A percentile compares a stretch with the other conserved stretches of the same genome.
Evolutionary conservation across 92 coral and sea anemone genomes (phyloP).

Genomic region (Paramuricea clavata): DNA sequence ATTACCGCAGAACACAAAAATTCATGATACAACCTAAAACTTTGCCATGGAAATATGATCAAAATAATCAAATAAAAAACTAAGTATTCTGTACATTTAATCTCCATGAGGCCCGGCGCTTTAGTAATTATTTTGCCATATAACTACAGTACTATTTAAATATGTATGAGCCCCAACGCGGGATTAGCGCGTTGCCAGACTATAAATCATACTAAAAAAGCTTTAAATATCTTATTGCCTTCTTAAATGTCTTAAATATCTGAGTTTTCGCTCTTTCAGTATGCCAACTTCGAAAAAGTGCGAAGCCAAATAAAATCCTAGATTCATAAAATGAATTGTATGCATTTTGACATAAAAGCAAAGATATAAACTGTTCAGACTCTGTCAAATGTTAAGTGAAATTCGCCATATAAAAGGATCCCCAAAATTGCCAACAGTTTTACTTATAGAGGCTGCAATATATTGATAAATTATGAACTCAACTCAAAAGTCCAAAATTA

Average conservation of each 20-base stretch:
- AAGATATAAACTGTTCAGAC: too few relatives aligned
- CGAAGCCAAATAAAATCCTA: not conserved
- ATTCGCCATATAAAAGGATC: not conserved
- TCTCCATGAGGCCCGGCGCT: too few relatives aligned
- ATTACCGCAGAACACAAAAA: not conserved
- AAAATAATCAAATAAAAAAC: too few relatives aligned
- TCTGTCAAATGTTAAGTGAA: too few relatives aligned
- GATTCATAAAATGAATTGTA: too few relatives aligned
- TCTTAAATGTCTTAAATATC: not conserved
- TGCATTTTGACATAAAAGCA: too few relatives aligned
- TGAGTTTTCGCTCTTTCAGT: not conserved
- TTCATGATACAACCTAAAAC: not conserved
- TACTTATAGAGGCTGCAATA: not conserved
- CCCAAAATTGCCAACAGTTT: not conserved
- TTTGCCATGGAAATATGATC: not conserved
- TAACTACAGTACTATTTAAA: too few relatives aligned
- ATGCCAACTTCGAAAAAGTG: too few relatives aligned
- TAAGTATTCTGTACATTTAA: too few relatives aligned
- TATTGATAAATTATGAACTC: not conserved
- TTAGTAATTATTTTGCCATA: not conserved
- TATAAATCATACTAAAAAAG: too few relatives aligned
- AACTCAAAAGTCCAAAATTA: not conserved
- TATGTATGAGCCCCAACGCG: not conserved
- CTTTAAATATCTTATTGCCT: not conserved
- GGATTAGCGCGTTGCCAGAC: not conserved